Evolutionary conservation across 2,113 vertebrate genomes (phyloP).

Genomic region (Cavia aperea): DNA sequence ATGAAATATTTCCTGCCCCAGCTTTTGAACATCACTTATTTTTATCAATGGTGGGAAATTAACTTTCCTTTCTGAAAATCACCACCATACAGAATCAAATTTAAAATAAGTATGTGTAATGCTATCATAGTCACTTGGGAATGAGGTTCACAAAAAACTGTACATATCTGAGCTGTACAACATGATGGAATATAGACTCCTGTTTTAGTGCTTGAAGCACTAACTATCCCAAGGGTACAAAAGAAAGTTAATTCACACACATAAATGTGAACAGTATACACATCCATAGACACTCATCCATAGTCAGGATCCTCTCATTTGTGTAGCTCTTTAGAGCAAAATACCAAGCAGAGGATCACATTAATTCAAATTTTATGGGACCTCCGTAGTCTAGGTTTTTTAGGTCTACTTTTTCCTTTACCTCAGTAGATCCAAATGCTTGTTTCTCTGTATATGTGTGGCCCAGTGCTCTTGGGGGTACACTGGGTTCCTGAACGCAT

Average conservation of each 20-base stretch:
- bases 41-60: neutral
- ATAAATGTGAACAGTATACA: neutral
- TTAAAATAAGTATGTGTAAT: conserved; percentile 17
- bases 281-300: neutral
- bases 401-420: neutral
- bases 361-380: neutral
- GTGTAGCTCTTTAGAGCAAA: conserved; percentile 16
- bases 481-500: neutral
- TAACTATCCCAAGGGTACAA: neutral
- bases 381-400: neutral
- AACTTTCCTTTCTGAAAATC: neutral
- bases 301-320: neutral
- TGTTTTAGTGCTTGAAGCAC: neutral
- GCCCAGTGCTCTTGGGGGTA: neutral
- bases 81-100: neutral
- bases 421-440: neutral
- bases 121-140: neutral
- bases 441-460: neutral
- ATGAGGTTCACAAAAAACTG: neutral
- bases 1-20: neutral
- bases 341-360: neutral
- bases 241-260: neutral
- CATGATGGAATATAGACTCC: conserved; percentile 1
- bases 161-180: neutral
- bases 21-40: neutral